Base-by-base conservation (phyloP, 2,888 invertebrate species). In the Apotomis capreana region DNA sequence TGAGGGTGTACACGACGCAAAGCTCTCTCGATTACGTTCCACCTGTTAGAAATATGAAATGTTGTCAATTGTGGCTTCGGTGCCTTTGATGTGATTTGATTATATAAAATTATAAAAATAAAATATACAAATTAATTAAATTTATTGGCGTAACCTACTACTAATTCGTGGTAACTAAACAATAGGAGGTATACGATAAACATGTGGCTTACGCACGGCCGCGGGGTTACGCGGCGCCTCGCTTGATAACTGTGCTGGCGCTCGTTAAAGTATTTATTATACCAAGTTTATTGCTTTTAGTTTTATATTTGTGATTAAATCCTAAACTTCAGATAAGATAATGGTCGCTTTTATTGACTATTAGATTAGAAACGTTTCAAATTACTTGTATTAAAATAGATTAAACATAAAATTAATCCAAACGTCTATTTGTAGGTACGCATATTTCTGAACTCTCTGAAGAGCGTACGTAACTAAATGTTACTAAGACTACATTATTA, bases 201-300 rank as follows among this genome's bases (percentile, higher is more conserved):
- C 10, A 3, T 10, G 9, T 49, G 49, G 49, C 6, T 9, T 49
- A 49, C 10, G 6, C 49, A 49, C 10, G 49, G 49, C 5, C 49
- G 49, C 3, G 9, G 49, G 9, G 49, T 10, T 8, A 8, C 49
- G 49, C 9, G 49, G 9, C 49, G 49, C 49, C 49, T 9, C 5
- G 8, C 59, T 13, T 9, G 9, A 9, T 49, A 9, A 10, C 49
- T 58, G 9, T 44, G 59, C 8, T 5, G 36, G 44, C 3, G 44
- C 44, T 44, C n/a, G 15, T 61, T 26, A 46, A 61, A 61, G 4
- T 46, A 5, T 61, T 61, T 61, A 61, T 46, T 46, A 46, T 40
- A 40, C 37, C 36, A 10, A 40, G 10, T 58, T 40, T 46, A 60
- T 60, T 12, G 1, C 6, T 8, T 8, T 10, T 44, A 15, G 10